Evolutionary conservation across 64 coral and sea anemone species (phyloP).

Genomic region (Dendronephthya gigantea): DNA sequence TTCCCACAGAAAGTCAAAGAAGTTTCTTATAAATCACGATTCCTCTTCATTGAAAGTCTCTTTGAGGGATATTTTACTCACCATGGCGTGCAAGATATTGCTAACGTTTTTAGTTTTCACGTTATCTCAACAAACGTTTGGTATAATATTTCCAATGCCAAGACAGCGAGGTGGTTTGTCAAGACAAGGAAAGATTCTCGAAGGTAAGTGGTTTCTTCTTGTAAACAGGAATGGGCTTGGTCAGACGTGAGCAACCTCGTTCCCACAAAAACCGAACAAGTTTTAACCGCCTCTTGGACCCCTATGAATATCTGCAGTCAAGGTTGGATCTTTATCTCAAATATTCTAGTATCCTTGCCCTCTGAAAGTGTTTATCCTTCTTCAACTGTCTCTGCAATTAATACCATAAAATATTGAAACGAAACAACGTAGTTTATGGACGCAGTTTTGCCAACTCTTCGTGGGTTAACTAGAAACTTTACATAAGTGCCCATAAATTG

Average conservation of each 20-base stretch:
- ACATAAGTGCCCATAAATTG: too few relatives aligned
- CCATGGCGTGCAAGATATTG: background rate
- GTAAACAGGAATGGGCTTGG: constrained; percentile 5
- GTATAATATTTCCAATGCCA: background rate
- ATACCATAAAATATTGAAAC: too few relatives aligned
- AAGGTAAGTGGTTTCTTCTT: background rate
- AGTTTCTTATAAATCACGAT: background rate
- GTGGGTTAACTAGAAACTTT: too few relatives aligned
- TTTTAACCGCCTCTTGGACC: background rate
- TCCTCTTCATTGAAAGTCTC: background rate
- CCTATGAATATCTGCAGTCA: background rate
- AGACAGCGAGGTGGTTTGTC: background rate
- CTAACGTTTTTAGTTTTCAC: background rate
- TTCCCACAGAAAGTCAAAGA: background rate
- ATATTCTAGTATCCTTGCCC: too few relatives aligned
- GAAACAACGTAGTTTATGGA: too few relatives aligned
- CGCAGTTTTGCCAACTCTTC: too few relatives aligned
- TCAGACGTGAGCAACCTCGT: background rate
- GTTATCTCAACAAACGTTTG: background rate
- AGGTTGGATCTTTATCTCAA: background rate
- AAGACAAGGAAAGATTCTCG: background rate
- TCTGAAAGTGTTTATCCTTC: too few relatives aligned
- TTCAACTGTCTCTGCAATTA: too few relatives aligned
- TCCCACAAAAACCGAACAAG: background rate
- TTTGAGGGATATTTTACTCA: background rate